Percentiles rank a stretch among this genome's conserved stretches.
These are phyloP conservation scores for Cinara cedri DNA, from an alignment of 2,888 invertebrate genomes.

Conservation along the genomic window DNA sequence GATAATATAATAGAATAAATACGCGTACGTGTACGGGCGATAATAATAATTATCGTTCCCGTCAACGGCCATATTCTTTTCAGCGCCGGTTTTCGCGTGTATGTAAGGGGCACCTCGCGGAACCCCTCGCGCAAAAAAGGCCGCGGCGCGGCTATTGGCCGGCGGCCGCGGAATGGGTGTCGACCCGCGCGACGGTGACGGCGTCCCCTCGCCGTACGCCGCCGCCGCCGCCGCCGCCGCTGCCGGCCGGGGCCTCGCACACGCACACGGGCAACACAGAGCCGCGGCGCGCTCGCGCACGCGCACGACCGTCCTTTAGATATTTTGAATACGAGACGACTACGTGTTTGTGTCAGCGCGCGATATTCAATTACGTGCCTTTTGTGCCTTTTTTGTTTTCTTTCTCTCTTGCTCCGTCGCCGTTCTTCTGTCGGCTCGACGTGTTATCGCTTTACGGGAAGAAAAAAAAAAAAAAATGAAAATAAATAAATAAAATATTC, in stretches of 20 bases:
- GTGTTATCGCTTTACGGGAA: conserved; percentile 28
- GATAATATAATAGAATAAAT: background rate
- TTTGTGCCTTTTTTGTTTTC: conserved; percentile 17
- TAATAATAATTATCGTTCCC: conserved; percentile 10
- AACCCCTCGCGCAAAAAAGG: conserved; percentile 43
- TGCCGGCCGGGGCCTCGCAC: no score
- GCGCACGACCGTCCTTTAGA: conserved; percentile 5
- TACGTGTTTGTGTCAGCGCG: background rate
- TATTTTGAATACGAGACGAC: background rate
- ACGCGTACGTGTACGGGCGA: background rate
- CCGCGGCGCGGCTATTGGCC: conserved; percentile 39
- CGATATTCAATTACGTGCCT: conserved; percentile 51
- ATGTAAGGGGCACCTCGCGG: conserved; percentile 45
- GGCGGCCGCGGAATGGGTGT: conserved; percentile 47
- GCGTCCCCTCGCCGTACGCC: conserved; percentile 28
- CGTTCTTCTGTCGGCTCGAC: conserved; percentile 32
- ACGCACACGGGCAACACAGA: background rate
- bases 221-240: background rate
- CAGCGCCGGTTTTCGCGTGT: conserved; percentile 9
- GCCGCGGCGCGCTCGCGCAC: background rate
- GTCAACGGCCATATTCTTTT: conserved; percentile 43
- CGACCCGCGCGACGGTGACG: conserved; percentile 39
- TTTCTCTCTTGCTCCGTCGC: background rate
- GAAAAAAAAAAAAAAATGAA: conserved; percentile 9
- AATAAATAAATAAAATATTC: conserved; percentile 21